Percentiles rank a stretch among this genome's conserved stretches.
Conservation (phyloP, 2,113 vertebrate genomes). For the Nicator chloris region DNA sequence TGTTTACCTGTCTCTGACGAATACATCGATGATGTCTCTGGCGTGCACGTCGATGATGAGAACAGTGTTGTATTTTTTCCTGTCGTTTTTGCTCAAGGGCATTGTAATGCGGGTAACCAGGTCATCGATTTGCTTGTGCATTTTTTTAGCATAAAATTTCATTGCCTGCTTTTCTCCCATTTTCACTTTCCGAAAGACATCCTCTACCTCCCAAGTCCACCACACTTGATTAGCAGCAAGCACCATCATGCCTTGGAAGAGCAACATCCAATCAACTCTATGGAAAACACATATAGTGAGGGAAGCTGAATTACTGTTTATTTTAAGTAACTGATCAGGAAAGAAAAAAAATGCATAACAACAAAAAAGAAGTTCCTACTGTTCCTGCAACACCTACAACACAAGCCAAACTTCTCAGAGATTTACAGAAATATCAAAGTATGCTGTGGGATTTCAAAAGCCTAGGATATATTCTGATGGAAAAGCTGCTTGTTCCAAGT, state of each 20-base stretch:
- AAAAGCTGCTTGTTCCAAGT: not conserved
- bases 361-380: not conserved
- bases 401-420: not conserved
- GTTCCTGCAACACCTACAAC: not conserved
- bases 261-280: conserved; percentile 95
- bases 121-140: conserved; percentile 89
- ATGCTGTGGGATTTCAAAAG: not conserved
- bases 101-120: conserved; percentile 85
- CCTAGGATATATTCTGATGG: not conserved
- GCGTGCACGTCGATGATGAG: conserved; percentile 97
- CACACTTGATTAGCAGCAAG: conserved; percentile 94
- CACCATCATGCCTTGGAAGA: conserved; percentile 94
- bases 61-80: conserved; percentile 90
- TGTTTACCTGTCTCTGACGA: conserved; percentile 83
- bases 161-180: conserved; percentile 87
- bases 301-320: not conserved
- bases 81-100: conserved; percentile 84
- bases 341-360: not conserved
- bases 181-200: conserved; percentile 83
- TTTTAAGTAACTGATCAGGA: not conserved
- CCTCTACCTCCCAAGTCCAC: conserved; percentile 98
- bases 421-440: not conserved
- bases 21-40: conserved; percentile 90
- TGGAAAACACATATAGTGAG: not conserved
- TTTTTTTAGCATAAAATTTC: conserved; percentile 83